Base-by-base conservation (phyloP, 2,113 vertebrate genomes). In the Toxostoma redivivum region DNA sequence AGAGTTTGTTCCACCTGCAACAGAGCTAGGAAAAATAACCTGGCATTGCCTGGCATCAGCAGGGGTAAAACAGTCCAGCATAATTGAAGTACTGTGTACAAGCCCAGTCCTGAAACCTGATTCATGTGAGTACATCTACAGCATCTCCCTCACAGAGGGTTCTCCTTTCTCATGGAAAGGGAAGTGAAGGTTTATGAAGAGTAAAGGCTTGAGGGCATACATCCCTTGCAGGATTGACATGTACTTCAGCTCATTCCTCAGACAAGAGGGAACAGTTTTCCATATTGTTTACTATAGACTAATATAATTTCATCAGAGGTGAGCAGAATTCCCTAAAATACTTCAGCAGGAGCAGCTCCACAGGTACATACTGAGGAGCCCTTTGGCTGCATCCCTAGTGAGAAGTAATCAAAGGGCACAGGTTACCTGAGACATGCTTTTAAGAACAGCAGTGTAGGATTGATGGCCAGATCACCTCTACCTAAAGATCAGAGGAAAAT, bases 41-140 rank as follows among this genome's bases (percentile, higher is more conserved):
- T 57, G 71, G 33, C 50, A 28, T 64, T 71, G 65, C 42, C 54
- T 94, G 71, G 66, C 45, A 24, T 51, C 40, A 31, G 25, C 20
- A 38, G 62, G n/a, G 64, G 80, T 60, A 58, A 47, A 88, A 38
- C 67, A 81, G 60, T 30, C n/a, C 64, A 71, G 67, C 82, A 86
- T 77, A 92, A 92, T 7, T 69, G 91, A 90, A 86, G 90, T 60
- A 86, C 82, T 92, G 83, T 71, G 40, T 66, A 81, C 58, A 47
- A 87, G 76, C 42, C 77, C 60, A 66, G 60, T 78, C 72, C 56
- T 94, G 95, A 95, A 95, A 92, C 20, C 51, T 64, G 80, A 94
- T 70, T 77, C 82, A 83, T 5, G 1, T 14, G 72, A 93, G 64
- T 50, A 22, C 58, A 86, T 50, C 82, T 77, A 35, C 71, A 66